Base-by-base conservation (phyloP, 2,113 vertebrate species). In the Chloropsis hardwickii region DNA sequence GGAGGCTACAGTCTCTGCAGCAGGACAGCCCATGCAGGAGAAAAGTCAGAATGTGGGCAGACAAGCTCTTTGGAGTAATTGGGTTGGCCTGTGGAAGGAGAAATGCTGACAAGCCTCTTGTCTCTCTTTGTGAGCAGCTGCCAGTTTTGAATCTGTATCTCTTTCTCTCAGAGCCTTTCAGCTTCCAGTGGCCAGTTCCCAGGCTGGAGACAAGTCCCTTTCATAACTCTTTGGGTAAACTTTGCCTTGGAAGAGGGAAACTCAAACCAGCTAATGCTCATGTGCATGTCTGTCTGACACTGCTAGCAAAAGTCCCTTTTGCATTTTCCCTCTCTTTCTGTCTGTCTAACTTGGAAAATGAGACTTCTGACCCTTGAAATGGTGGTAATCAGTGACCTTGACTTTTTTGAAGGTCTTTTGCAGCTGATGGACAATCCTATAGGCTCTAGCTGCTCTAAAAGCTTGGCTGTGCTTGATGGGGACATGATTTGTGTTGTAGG, bases 221-320 rank as follows among this genome's bases (percentile, higher is more conserved):
- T 69, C 3, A 2, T 58, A 73, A 44, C 25, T 61, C 17, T 61
- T 67, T 9, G 29, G 11, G 25, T 70, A 54, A 86, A 58, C 12
- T 82, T 85, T 66, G 37, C 31, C 48, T 69, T 88, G 72, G 45
- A 91, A 61, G 40, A 65, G 23, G 13, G 47, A 86, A 19, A 20
- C 21, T 72, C 53, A 91, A 79, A 62, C 9, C 23, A 35, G 35
- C 8, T 5, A 3, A 1, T 4, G 10, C 11, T 72, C 0, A 0
- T 42, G 21, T 64, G 10, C 0, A 0, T 44, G 17, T 73, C 35
- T 76, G 22, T 83, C 70, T 84, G 22, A 74, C 56, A 31, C 1
- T 44, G 11, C 77, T 33, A 1, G 0, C 37, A 15, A 18, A 71
- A 87, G 33, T 83, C 22, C 64, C 31, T 65, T 76, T 24, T 24